Evolutionary conservation across 2,888 invertebrate genomes (phyloP).

Genomic region (Lysandra coridon): DNA sequence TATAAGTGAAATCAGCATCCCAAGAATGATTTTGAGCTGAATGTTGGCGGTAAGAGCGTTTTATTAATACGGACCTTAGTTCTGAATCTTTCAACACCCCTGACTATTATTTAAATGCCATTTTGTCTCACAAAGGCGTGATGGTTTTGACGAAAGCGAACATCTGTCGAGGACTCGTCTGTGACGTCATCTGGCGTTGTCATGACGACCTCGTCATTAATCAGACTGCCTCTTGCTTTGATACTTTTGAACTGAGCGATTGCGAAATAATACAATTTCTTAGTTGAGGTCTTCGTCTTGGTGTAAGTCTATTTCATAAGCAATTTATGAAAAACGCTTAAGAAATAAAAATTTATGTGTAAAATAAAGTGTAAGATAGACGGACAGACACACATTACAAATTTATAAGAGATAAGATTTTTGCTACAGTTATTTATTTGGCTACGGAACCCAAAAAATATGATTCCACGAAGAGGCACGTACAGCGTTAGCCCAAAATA

Average conservation of each 20-base stretch:
- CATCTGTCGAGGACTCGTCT: slow-evolving; percentile 10
- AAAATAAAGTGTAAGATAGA: too few species aligned
- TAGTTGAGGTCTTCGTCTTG: neutral
- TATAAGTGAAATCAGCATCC: too few species aligned
- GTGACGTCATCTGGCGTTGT: slow-evolving; percentile 45
- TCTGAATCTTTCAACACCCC: neutral
- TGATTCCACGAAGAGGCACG: too few species aligned
- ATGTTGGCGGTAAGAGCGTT: too few species aligned
- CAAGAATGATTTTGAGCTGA: too few species aligned
- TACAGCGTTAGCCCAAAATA: too few species aligned
- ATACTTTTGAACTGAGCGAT: neutral
- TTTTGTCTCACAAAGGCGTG: slow-evolving; percentile 6
- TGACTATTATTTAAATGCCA: neutral
- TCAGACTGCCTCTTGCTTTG: slow-evolving; percentile 19
- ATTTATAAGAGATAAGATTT: too few species aligned
- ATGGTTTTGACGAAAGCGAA: slow-evolving; percentile 12
- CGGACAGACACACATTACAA: too few species aligned
- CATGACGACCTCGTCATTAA: slow-evolving; percentile 68
- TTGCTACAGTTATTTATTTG: too few species aligned
- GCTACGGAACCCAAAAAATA: too few species aligned
- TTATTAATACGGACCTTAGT: neutral
- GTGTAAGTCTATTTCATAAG: neutral
- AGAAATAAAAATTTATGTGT: too few species aligned
- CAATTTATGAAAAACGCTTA: too few species aligned
- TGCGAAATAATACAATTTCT: neutral